A percentile compares a stretch with the other conserved stretches of the same genome.
phyloP scores from a whole-genome alignment of 1,140 invertebrate species.

The Parapsyche elsis region DNA sequence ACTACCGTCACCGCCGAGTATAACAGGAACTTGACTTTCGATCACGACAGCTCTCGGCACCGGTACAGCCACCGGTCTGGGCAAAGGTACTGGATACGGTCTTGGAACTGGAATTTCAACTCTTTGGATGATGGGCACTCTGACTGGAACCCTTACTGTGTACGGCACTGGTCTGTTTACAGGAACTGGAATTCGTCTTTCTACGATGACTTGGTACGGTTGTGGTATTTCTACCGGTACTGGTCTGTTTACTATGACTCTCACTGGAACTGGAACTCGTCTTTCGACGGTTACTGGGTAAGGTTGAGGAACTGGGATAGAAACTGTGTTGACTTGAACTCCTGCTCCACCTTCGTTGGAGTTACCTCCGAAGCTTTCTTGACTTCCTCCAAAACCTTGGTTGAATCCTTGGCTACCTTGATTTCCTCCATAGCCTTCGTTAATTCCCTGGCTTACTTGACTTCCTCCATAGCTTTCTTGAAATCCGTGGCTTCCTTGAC shows the following conservation, averaged over 20 bases:
- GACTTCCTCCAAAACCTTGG: not conserved
- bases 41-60: constrained; percentile 62
- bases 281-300: constrained; percentile 61
- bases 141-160: constrained; percentile 67
- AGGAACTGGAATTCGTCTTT: constrained; percentile 64
- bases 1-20: constrained; percentile 44
- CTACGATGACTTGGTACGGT: constrained; percentile 65
- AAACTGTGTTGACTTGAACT: constrained; percentile 54
- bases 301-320: constrained; percentile 60
- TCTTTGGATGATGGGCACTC: constrained; percentile 62
- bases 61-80: constrained; percentile 61
- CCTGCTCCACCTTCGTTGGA: constrained; percentile 1
- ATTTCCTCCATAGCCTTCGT: too few relatives aligned
- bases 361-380: not conserved
- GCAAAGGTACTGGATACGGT: constrained; percentile 58
- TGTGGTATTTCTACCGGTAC: constrained; percentile 68
- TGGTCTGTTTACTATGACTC: constrained; percentile 66
- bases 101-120: constrained; percentile 57
- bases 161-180: constrained; percentile 67
- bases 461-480: not conserved
- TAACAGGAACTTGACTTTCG: constrained; percentile 64
- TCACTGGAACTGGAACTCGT: constrained; percentile 58
- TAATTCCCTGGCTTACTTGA: too few relatives aligned
- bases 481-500: not conserved
- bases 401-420: not conserved